Conservation (phyloP, 2,113 vertebrate genomes). For the Jaculus jaculus region DNA sequence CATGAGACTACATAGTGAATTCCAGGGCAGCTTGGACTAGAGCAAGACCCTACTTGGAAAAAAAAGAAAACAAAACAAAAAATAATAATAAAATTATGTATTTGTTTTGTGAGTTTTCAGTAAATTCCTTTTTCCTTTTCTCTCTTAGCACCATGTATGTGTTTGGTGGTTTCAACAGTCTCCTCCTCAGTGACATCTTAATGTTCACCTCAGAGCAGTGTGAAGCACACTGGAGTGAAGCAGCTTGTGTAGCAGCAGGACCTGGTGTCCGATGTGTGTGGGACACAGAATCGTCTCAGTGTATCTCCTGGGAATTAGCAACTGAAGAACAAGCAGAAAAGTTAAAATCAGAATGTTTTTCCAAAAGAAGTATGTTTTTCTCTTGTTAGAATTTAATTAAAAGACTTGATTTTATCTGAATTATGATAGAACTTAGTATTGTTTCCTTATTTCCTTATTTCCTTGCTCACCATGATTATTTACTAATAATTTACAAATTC, state of each 20-base stretch:
- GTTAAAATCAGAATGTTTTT: constrained; percentile 85
- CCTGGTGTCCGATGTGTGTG: constrained; percentile 91
- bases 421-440: constrained; percentile 10
- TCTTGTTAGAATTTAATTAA: constrained; percentile 41
- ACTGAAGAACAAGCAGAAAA: constrained; percentile 78
- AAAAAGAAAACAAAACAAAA: background rate
- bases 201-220: constrained; percentile 91
- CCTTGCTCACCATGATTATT: constrained; percentile 2
- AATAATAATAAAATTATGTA: too few species aligned
- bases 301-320: constrained; percentile 90
- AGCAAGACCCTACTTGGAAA: background rate
- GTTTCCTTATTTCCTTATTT: constrained; percentile 6
- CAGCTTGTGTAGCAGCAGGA: constrained; percentile 84
- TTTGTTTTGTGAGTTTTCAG: background rate
- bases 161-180: constrained; percentile 98
- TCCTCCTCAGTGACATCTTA: constrained; percentile 94
- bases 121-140: constrained; percentile 15
- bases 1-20: too few species aligned
- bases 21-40: too few species aligned
- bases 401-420: constrained; percentile 44
- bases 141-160: constrained; percentile 93
- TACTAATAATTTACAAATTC: background rate
- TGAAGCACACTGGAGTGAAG: constrained; percentile 82
- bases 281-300: constrained; percentile 82
- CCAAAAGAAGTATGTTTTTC: constrained; percentile 87